Base-by-base conservation (phyloP, 2,888 invertebrate species). In the Deilephila elpenor region DNA sequence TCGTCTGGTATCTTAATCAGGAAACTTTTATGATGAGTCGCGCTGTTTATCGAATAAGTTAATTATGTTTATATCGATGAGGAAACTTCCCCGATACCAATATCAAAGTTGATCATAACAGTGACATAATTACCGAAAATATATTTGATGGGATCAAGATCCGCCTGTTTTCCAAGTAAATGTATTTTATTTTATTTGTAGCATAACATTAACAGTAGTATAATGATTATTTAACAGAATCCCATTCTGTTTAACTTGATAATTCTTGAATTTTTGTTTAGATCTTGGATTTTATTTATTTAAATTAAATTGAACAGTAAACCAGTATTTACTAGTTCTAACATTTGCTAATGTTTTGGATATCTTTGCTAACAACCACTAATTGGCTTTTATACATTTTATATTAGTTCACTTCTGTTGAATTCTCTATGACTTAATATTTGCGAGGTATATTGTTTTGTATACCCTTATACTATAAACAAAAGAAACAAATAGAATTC, bases 1-100 rank as follows among this genome's bases (percentile, higher is more conserved):
- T 73, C 70, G 56, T 73, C 70, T 70, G 59, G 53, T 56, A 75
- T 76, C 74, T 76, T 76, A 78, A 79, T 78, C 76, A 76, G 76
- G 75, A 76, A 79, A 79, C 74, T 78, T 78, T 71, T 72, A 60
- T 73, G 73, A 37, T 53, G 72, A 60, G 67, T 44, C 70, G 25
- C 59, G 59, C 64, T 70, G 72, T 67, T 71, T 73, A 75, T 77
- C 76, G 71, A 70, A 77, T 76, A 76, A 73, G 74, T 75, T 71
- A 60, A 71, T 71, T 29, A 71, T 20, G 60, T 60, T 44, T 32
- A 44, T 67, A 67, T 67, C 67, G 64, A 64, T 20, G 44, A 25
- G 51, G 14, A 44, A 67, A 67, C 51, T 67, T 67, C 25, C 14
- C 25, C 67, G 17, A 67, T 20, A 64, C 37, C 11, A 44, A 44